Base-by-base conservation (phyloP, 2,113 vertebrate genomes). In the Cryptotis parvus region DNA sequence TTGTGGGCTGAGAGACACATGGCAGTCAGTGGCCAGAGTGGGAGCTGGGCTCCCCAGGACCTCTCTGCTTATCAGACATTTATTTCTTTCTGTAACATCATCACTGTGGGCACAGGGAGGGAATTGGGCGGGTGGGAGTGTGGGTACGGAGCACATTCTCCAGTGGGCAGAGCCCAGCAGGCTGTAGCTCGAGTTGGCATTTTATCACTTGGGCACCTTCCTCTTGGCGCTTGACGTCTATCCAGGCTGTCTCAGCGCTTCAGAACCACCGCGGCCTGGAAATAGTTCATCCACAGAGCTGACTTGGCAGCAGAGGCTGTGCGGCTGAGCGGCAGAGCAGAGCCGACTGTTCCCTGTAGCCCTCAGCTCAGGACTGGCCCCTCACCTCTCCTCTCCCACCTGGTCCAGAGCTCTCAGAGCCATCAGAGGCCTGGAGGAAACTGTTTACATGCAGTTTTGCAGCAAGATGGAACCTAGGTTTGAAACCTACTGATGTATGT, bases 171-270 rank as follows among this genome's bases (percentile, higher is more conserved):
- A 73, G 69, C 22, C 26, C 70, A 68, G 80, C 61, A 73, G 63
- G 37, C 22, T 41, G 2, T 43, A 52, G 72, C 76, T 94, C 68
- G 24, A 29, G 26, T 61, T 72, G 74, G 31, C n/a, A 0, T 84
- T 87, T n/a, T 91, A 82, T 87, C 78, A 66, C 9, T 45, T 26
- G 43, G 61, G 55, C 24, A 45, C 74, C 73, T 89, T 80, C 27
- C 0, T 22, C 45, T 89, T n/a, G 45, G 84, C 35, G 10, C 76
- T 49, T 33, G 78, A 84, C 87, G 68, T 84, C 63, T 22, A 26
- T 75, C 85, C 93, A 83, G 90, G 84, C 79, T 79, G 74, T 70
- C 80, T 94, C 87, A 75, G 92, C 61, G 5, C 49, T 91, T 87
- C 37, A 41, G 58, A 84, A 52, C 0, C 0, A 26, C 74, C 78